Percentiles rank a stretch among this genome's conserved stretches.
These are phyloP conservation scores for Elgaria multicarinata DNA, from an alignment of 2,113 vertebrate species.

Conservation along the genomic window DNA sequence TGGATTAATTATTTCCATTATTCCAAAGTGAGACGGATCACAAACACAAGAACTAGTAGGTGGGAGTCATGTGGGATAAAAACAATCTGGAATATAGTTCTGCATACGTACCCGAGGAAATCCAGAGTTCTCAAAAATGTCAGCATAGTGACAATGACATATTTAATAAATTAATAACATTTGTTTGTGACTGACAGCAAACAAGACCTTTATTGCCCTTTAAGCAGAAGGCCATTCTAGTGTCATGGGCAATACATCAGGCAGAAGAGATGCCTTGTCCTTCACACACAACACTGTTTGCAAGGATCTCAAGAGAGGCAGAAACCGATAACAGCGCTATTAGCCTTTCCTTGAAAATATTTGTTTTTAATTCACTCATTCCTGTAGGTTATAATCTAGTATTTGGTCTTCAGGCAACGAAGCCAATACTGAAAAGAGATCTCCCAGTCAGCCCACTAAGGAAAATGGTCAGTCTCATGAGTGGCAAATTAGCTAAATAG, in stretches of 20 bases:
- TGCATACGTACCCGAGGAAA: background rate
- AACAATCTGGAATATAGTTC: background rate
- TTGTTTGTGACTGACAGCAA: background rate
- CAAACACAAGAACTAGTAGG: background rate
- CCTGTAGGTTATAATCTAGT: background rate
- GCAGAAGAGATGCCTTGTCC: background rate
- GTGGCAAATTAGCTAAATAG: background rate
- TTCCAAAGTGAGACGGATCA: no score
- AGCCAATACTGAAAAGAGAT: background rate
- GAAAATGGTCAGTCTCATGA: background rate
- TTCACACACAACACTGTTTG: background rate
- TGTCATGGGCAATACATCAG: background rate
- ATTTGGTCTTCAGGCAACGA: background rate
- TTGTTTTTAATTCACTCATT: background rate
- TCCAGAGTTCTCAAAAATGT: background rate
- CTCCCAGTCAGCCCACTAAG: background rate
- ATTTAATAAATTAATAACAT: conserved; percentile 6
- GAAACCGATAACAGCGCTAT: background rate
- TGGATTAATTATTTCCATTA: background rate
- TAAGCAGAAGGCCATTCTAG: conserved; percentile 12
- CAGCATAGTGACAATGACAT: background rate
- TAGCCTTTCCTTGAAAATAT: background rate
- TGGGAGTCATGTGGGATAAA: background rate
- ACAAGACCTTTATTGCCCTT: conserved; percentile 11
- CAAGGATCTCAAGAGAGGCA: background rate